Evolutionary conservation across 2,113 vertebrate genomes (phyloP).

Genomic region (Rattus norvegicus): GRCr8 NC_086039.1:8542501-8543000

Average conservation of each 20-base stretch:
- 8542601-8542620: neutral
- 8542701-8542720: neutral
- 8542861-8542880: constrained; percentile 26
- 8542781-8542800: neutral
- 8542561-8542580: constrained; percentile 22
- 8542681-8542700: neutral
- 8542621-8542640: neutral
- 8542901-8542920: constrained; percentile 47
- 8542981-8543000: constrained; percentile 20
- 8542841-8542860: neutral
- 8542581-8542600: constrained; percentile 15
- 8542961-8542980: constrained; percentile 36
- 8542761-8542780: neutral
- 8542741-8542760: neutral
- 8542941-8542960: neutral
- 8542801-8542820: neutral
- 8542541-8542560: constrained; percentile 16
- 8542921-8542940: constrained; percentile 40
- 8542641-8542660: neutral
- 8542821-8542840: constrained; percentile 24
- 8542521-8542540: neutral
- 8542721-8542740: neutral
- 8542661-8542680: neutral
- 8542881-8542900: constrained; percentile 66
- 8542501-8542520: constrained; percentile 34